Evolutionary conservation across 2,797 vertebrate genomes (phyloP), one percentile per base, ranked within the genome.

Genomic region (Pitangus sulphuratus): DNA sequence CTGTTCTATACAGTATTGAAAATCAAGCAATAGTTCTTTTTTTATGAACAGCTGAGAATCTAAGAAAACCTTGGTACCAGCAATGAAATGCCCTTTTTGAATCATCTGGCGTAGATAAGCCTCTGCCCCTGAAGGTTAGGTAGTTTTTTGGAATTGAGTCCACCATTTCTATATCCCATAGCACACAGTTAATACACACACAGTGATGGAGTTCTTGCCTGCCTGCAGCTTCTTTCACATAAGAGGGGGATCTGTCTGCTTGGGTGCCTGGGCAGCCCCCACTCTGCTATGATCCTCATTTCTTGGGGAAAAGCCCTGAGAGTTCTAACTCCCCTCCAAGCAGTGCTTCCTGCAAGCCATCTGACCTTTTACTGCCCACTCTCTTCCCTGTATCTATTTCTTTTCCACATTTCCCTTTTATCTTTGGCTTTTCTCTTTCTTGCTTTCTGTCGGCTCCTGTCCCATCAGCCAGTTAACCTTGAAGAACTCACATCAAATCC

Each of bases 21-120:
- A 95, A 68, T 19, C n/a, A 39, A 78, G 37, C 15, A 75, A 51
- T 5, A 16, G 13, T 24, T 14, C 35, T 33, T 21, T 22, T 47
- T 20, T 4, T 28, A 47, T 21, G 48, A 87, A 84, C 19, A 51
- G 13, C 16, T n/a, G 21, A 70, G 8, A 58, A 75, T 26, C 17
- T 62, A 51, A 45, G 51, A 85, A 92, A 83, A 80, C 8, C n/a
- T 60, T 8, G 1, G 35, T 65, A 61, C 5, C 1, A 11, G 20
- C 31, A 61, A 56, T 6, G 3, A 65, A 83, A 66, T 33, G 17
- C 22, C 65, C 33, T 60, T 92, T 44, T 62, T 47, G 47, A 60
- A n/a, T 31, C 20, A 58, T 15, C 14, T 62, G 53, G 80, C 0
- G 0, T 13, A 87, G 45, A 31, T 37, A 87, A 18, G 7, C 2